Base-by-base conservation (phyloP, 1,140 invertebrate species). In the Ooceraea biroi region DNA sequence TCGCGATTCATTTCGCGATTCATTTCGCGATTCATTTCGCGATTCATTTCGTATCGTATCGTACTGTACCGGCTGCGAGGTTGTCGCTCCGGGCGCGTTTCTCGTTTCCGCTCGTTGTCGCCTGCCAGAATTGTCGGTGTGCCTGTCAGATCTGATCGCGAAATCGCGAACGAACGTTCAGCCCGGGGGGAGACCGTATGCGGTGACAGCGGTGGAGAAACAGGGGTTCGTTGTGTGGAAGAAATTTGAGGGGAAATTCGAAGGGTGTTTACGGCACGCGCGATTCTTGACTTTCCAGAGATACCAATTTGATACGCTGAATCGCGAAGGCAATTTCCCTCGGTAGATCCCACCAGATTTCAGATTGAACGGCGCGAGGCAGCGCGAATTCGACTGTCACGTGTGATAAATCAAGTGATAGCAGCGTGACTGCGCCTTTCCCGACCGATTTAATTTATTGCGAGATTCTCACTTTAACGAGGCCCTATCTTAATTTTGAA, bases 201-300 rank as follows among this genome's bases (percentile, higher is more conserved):
- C n/a, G 48, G 73, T 50, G 41, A 65, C 17, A 65, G 58, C 25
- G 58, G 4, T n/a, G 58, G 44, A 27, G 12, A 76, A n/a, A 76
- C 22, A 41, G 50, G n/a, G 36, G 44, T 66, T 76, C 22, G 73
- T 77, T 65, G 19, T 77, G 27, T 50, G 14, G 44, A 61, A 60
- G 22, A 44, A 60, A 17, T 30, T 36, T 10, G 2, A 17, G n/a
- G n/a, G 17, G 27, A 7, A 8, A 61, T 19, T 74, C 44, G 0
- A n/a, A 12, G 19, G 19, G 10, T 1, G 58, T 12, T 36, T 58
- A 25, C 10, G 22, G 44, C 55, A n/a, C n/a, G n/a, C n/a, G n/a
- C 57, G 52, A 61, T 63, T 27, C 5, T 3, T n/a, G 22, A 44
- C 22, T 27, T 12, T 1, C 1, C 58, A 22, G 2, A 12, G 55